Evolutionary conservation across 2,113 vertebrate genomes (phyloP), one percentile per base, ranked within the genome.

Genomic region (Marmota flaviventris): DNA sequence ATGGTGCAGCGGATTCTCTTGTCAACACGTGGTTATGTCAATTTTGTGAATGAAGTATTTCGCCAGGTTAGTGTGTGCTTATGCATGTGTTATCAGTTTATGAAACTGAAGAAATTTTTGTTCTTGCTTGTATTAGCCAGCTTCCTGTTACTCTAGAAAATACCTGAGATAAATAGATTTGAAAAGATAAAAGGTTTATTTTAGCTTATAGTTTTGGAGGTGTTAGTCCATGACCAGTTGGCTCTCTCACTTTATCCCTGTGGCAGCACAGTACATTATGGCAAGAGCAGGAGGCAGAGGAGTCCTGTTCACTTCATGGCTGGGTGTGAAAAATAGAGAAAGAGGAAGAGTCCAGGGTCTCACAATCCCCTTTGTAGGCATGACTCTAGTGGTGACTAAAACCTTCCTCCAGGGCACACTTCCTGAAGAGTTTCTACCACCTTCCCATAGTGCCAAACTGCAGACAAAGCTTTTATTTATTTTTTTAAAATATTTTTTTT

Each of bases 1-100:
- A 99, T 99, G 99, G 99, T 99, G 97, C 99, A 99, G 86, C 98
- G 98, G 91, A 99, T 99, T 96, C 98, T 99, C 27, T 96, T 99
- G 37, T 99, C 99, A 91, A 99, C 99, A 0, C 98, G 99, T 0
- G 99, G 99, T 93, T 99, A 99, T 10, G 98, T 99, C 91, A 99
- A 99, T 97, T 99, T 99, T 42, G 99, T 99, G 97, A 99, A 99
- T 7, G 99, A 99, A 98, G 99, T 99, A 94, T 99, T 99, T 98
- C 99, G 99, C 48, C 99, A 99, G 99, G 99, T 99, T 53, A 34
- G 98, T 94, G 58, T 69, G 25, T 70, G 67, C 22, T 32, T 29
- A 39, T 61, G 45, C 29, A 32, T 18, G 29, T n/a, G 14, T 42
- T 72, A 16, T 29, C 67, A 22, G 22, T 81, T 91, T 29, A 53